A percentile compares a stretch with the other conserved stretches of the same genome.
phyloP scores from a whole-genome alignment of 2,113 vertebrate species.

The Morone chrysops region DNA sequence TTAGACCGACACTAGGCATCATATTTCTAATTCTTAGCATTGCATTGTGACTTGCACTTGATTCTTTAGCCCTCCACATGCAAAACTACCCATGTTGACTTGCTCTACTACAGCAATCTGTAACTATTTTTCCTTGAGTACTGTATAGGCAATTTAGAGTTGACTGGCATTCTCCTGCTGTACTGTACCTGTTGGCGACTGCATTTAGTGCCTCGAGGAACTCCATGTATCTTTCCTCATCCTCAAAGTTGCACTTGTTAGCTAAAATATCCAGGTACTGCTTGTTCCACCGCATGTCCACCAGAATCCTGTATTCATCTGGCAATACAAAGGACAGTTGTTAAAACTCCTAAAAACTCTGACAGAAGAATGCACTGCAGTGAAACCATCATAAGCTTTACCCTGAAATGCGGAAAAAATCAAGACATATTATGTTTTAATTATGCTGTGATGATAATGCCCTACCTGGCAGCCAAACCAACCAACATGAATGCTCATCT shows the following conservation, averaged over 20 bases:
- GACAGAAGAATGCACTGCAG: no score
- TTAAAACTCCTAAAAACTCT: no score
- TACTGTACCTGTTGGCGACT: slow-evolving; percentile 90
- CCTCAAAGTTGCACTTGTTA: slow-evolving; percentile 91
- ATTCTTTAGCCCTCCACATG: neutral
- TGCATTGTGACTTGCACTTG: neutral
- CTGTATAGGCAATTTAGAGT: neutral
- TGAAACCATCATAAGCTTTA: neutral
- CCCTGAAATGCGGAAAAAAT: neutral
- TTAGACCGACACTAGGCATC: neutral
- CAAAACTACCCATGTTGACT: neutral
- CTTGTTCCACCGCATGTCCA: slow-evolving; percentile 98
- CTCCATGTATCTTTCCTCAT: slow-evolving; percentile 88
- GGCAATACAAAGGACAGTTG: slow-evolving; percentile 3
- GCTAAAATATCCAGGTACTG: slow-evolving; percentile 93
- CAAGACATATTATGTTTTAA: no score
- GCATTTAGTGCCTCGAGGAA: slow-evolving; percentile 90
- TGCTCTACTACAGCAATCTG: neutral
- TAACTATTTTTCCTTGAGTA: neutral
- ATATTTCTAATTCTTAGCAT: neutral
- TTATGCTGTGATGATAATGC: no score
- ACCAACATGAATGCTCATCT: no score
- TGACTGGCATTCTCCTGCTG: neutral
- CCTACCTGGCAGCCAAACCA: no score
- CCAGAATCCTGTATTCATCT: slow-evolving; percentile 93